Evolutionary conservation across 1,140 invertebrate genomes (phyloP).

Genomic region (Gyrodactylus bullatarudis): DNA sequence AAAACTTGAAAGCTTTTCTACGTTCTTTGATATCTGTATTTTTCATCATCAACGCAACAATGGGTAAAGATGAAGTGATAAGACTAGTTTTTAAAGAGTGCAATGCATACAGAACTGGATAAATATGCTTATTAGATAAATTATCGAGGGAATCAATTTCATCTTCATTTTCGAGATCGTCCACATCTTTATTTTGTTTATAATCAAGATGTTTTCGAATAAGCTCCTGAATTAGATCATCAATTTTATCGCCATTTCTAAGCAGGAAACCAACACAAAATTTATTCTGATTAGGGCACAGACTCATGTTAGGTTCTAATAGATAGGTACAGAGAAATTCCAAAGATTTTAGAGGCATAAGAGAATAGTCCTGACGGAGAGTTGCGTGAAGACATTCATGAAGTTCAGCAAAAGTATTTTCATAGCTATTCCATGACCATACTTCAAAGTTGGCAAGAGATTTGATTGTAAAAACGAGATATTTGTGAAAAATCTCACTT

Average conservation of each 20-base stretch:
- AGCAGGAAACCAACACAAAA: background rate
- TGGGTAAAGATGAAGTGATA: background rate
- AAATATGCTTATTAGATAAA: background rate
- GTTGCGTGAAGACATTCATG: background rate
- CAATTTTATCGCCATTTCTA: background rate
- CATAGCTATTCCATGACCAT: background rate
- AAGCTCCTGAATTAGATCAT: background rate
- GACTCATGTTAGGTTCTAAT: background rate
- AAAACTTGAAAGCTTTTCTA: background rate
- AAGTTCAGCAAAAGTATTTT: background rate
- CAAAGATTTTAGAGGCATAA: background rate
- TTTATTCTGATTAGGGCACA: background rate
- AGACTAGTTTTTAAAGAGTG: background rate
- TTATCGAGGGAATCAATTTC: background rate
- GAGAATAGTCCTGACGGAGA: background rate
- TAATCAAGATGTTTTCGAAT: background rate
- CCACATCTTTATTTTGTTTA: background rate
- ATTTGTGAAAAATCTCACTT: background rate
- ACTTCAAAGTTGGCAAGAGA: background rate
- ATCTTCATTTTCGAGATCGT: background rate
- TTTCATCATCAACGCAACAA: background rate
- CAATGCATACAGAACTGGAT: background rate
- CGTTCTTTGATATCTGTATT: background rate
- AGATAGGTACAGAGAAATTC: background rate
- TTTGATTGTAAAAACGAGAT: background rate